phyloP scores from a whole-genome alignment of 2,113 vertebrate genomes.

The Periophthalmus modestus region DNA sequence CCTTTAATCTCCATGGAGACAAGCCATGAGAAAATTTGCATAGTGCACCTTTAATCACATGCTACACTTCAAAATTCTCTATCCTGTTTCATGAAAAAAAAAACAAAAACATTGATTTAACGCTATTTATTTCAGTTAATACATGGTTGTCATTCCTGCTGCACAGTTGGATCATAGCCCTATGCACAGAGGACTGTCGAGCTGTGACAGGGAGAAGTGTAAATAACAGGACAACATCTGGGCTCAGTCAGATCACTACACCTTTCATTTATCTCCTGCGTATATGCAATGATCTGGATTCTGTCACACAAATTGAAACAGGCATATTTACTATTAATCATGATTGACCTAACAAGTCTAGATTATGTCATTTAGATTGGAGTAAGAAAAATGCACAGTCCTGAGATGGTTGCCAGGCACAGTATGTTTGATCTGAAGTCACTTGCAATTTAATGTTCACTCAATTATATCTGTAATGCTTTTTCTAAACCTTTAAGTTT shows the following conservation, averaged over 20 bases:
- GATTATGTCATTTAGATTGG: background rate
- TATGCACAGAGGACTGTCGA: slow-evolving; percentile 19
- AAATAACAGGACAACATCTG: slow-evolving; percentile 38
- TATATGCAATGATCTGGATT: background rate
- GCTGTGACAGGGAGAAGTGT: slow-evolving; percentile 34
- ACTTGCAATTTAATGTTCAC: too few species aligned
- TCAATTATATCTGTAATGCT: too few species aligned
- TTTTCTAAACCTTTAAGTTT: too few species aligned
- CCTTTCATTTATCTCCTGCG: background rate
- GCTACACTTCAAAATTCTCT: background rate
- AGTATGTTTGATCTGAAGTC: too few species aligned
- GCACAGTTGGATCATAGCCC: slow-evolving; percentile 4
- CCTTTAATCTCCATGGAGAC: too few species aligned
- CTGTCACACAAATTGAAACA: background rate
- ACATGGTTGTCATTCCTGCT: background rate
- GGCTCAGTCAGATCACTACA: slow-evolving; percentile 14
- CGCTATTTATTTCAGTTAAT: too few species aligned
- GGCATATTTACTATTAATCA: background rate
- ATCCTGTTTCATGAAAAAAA: too few species aligned
- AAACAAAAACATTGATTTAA: too few species aligned
- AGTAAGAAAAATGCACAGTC: background rate
- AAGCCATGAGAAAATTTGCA: too few species aligned
- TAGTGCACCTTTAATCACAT: background rate
- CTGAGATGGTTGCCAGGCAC: background rate
- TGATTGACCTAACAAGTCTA: background rate